Conservation (phyloP, 2,888 invertebrate genomes). For the Crocallis elinguaria region DNA sequence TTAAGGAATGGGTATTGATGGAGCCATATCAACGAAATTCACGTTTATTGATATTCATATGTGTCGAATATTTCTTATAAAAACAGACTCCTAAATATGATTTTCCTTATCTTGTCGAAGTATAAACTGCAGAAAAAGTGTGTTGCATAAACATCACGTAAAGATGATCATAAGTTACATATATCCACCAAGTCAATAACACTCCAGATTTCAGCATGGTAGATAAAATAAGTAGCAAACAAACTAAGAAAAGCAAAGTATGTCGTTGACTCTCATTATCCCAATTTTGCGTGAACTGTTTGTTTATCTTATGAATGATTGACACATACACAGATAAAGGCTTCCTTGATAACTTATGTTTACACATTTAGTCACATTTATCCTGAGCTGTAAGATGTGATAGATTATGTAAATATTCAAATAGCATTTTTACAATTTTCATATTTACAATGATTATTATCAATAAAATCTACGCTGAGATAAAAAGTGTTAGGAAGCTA, state of each 20-base stretch:
- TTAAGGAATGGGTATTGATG: too few relatives aligned
- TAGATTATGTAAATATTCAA: constrained; percentile 2
- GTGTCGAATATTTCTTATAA: too few relatives aligned
- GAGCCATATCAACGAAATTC: too few relatives aligned
- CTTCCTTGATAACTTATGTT: constrained; percentile 1
- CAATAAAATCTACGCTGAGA: too few relatives aligned
- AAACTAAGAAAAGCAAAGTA: neutral
- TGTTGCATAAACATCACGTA: too few relatives aligned
- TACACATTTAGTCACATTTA: constrained; percentile 1
- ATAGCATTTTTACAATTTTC: neutral
- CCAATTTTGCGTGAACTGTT: constrained; percentile 8
- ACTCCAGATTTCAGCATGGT: neutral
- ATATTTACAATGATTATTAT: too few relatives aligned
- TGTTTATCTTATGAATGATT: constrained; percentile 14
- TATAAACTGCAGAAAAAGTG: too few relatives aligned
- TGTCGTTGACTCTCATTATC: constrained; percentile 8
- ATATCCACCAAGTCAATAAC: neutral
- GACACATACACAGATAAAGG: constrained; percentile 14
- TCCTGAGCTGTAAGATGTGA: constrained; percentile 1
- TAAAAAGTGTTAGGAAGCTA: too few relatives aligned
- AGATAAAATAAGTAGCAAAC: neutral
- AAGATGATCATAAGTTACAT: too few relatives aligned
- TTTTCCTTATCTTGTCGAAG: too few relatives aligned
- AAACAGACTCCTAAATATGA: too few relatives aligned
- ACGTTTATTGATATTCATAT: too few relatives aligned